Evolutionary conservation across 2,888 invertebrate species (phyloP), one percentile per base, ranked within the genome.

Genomic region (Chesias legatella): DNA sequence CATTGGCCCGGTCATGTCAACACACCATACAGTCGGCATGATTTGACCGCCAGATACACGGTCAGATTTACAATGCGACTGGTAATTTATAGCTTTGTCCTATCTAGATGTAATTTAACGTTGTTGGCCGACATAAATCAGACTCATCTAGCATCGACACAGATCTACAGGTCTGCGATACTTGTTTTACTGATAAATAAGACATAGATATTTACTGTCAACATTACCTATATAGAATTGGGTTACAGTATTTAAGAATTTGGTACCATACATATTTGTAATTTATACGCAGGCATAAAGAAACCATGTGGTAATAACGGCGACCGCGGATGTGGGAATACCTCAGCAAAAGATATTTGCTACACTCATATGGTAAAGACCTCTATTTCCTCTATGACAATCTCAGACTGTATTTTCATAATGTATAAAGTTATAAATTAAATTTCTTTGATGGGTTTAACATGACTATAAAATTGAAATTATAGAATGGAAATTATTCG

Each of bases 21-120:
- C 70, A 69, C 62, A 69, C 71, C 75, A 69, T 74, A 76, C 48
- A 27, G 77, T 79, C 68, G 73, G 71, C 73, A 73, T 80, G 83
- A 82, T 81, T 80, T 79, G 81, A 79, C 76, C 79, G 76, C 69
- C 75, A 77, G 53, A 79, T 82, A 81, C 76, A 77, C 72, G 60
- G 77, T 77, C 81, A 81, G 84, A 84, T 86, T 86, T 86, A 88
- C 82, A 84, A 79, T 84, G 78, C 77, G 67, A 68, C 70, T 72
- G 58, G 69, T 79, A 80, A 86, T 88, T 86, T 86, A 88, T 86
- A 61, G 81, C 76, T 73, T 71, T 85, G 85, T 85, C 81, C 80
- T 77, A 79, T 84, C 80, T 81, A 84, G 81, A 84, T 84, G 81
- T 85, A 84, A 86, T 88, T 86, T 86, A 88, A 83, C 83, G 84